Base-by-base conservation (phyloP, 2,113 vertebrate genomes). In the Charina bottae region DNA sequence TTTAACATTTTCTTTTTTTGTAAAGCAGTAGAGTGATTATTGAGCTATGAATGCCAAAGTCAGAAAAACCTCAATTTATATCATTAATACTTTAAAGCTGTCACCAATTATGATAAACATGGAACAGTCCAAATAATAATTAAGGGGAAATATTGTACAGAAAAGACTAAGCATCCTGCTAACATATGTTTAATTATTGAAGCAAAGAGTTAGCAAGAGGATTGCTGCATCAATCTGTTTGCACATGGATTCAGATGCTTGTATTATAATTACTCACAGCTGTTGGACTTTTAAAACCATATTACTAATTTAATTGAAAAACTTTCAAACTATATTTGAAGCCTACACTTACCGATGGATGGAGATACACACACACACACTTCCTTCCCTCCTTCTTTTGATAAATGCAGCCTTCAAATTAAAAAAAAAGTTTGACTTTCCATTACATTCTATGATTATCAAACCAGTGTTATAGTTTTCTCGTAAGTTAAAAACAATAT, bases 181-280 rank as follows among this genome's bases (percentile, higher is more conserved):
- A 96, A 93, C 89, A 83, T 83, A 91, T 93, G 87, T 87, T 94
- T 95, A 94, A 93, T 95, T 94, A 94, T 53, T 96, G 89, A 91
- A 95, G 95, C 85, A 91, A 91, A 96, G 91, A 85, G 93, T 91
- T 95, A 93, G 95, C 88, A 23, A 28, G 94, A 95, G 92, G 93
- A 94, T 93, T 94, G 95, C 93, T 78, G 94, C 94, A 89, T 90
- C 96, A 96, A 96, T 96, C 95, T 97, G 84, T 95, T 96, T 97
- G 92, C 93, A 92, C 83, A 90, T 83, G 90, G 95, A 96, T 95
- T 95, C 92, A 93, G 95, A 92, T 33, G 93, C 91, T 94, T 94
- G 92, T 85, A 94, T 92, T 92, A 92, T 96, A 96, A 97, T 96
- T 96, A 96, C 93, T 94, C 95, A 93, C 92, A 97, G 97, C 88